Conservation (phyloP, 35 echinoderm and acorn worm species). For the Heliocidaris tuberculata region DNA sequence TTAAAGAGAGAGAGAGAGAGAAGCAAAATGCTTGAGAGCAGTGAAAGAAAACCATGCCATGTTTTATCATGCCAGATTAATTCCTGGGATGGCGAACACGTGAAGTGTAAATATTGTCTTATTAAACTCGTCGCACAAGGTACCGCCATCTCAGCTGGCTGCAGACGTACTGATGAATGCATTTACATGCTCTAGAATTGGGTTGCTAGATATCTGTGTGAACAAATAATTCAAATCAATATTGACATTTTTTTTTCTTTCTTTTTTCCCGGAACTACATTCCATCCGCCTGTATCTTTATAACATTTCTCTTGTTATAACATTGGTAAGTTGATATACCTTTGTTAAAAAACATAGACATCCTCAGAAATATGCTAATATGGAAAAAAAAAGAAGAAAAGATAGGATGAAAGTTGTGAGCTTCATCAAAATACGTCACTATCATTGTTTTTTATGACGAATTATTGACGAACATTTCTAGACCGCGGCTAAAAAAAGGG, state of each 20-base stretch:
- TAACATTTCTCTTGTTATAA: too few species aligned
- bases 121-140: not conserved
- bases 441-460: too few species aligned
- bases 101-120: constrained; percentile 43
- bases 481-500: too few species aligned
- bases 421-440: too few species aligned
- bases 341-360: too few species aligned
- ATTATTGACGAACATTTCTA: too few species aligned
- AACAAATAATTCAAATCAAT: not conserved
- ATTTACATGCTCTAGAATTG: constrained; percentile 12
- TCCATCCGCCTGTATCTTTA: too few species aligned
- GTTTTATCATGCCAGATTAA: constrained; percentile 25
- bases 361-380: too few species aligned
- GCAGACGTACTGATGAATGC: not conserved
- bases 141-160: not conserved
- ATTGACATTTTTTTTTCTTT: not conserved
- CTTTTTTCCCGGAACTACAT: too few species aligned
- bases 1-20: not conserved
- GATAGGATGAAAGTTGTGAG: too few species aligned
- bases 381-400: too few species aligned
- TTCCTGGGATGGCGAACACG: not conserved
- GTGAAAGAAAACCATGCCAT: not conserved
- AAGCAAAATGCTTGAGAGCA: not conserved
- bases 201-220: constrained; percentile 2
- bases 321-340: too few species aligned